Evolutionary conservation across 2,888 invertebrate species (phyloP).

Genomic region (Drosophila fungiperda): DNA sequence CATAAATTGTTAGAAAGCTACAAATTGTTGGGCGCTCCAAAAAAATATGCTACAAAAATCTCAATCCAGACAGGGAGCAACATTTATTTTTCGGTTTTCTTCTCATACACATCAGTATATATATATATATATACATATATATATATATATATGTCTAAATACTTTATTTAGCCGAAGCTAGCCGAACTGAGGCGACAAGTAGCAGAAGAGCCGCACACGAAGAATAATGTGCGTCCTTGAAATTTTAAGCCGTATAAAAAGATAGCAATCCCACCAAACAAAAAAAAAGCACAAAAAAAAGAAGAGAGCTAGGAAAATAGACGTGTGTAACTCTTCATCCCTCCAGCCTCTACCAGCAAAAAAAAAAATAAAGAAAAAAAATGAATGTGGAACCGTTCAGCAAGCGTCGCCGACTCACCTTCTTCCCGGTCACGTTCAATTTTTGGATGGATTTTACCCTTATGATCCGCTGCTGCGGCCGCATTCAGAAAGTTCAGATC

Average conservation of each 20-base stretch:
- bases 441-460: conserved; percentile 85
- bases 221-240: conserved; percentile 77
- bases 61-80: conserved; percentile 55
- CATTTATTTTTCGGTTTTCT: conserved; percentile 22
- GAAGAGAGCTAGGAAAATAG: conserved; percentile 18
- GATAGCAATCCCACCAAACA: conserved; percentile 41
- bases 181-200: conserved; percentile 14
- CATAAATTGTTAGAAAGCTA: conserved; percentile 48
- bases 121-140: conserved; percentile 20
- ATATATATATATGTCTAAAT: conserved; percentile 48
- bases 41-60: conserved; percentile 51
- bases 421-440: conserved; percentile 85
- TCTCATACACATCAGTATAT: neutral
- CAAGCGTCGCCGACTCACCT: conserved; percentile 80
- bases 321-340: conserved; percentile 15
- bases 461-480: conserved; percentile 84
- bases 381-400: conserved; percentile 6
- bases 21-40: conserved; percentile 42
- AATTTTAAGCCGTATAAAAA: conserved; percentile 55
- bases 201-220: conserved; percentile 53
- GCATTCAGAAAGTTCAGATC: conserved; percentile 85
- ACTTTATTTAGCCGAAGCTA: conserved; percentile 39
- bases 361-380: neutral
- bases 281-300: conserved; percentile 12
- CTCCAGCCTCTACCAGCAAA: neutral